Conservation (phyloP, 2,888 invertebrate genomes). For the Conus canariensis region DNA sequence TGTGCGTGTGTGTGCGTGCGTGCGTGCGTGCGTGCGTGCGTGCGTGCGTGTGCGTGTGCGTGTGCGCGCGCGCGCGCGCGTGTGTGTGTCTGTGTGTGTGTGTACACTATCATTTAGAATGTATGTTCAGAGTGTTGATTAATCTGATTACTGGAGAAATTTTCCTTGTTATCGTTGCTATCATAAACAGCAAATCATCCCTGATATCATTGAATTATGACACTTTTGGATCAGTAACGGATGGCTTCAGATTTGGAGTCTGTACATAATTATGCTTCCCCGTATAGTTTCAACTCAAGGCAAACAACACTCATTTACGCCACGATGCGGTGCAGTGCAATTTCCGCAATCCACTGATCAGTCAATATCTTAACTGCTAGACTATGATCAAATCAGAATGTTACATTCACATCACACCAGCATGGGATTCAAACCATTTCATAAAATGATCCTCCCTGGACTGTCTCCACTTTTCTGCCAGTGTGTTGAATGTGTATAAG, state of each 20-base stretch:
- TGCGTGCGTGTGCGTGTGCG: no score
- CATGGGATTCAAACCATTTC: background rate
- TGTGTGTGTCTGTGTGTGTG: background rate
- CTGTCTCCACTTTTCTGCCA: background rate
- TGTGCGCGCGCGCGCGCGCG: no score
- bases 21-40: no score
- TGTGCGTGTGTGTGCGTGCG: no score
- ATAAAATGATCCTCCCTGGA: background rate
- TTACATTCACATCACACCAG: background rate
- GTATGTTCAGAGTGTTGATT: background rate
- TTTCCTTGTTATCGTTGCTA: background rate
- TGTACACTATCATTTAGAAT: no score
- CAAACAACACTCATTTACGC: no score
- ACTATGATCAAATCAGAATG: background rate
- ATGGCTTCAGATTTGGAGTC: no score
- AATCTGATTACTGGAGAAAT: background rate
- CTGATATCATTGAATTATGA: no score
- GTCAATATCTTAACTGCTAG: background rate
- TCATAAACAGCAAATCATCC: background rate
- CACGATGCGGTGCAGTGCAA: background rate
- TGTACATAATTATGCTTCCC: no score
- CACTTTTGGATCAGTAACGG: no score
- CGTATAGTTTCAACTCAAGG: no score
- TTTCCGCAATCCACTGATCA: no score
- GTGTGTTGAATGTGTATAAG: slow-evolving; percentile 5